phyloP scores from a whole-genome alignment of 2,113 vertebrate genomes.

The Pipa parva region DNA sequence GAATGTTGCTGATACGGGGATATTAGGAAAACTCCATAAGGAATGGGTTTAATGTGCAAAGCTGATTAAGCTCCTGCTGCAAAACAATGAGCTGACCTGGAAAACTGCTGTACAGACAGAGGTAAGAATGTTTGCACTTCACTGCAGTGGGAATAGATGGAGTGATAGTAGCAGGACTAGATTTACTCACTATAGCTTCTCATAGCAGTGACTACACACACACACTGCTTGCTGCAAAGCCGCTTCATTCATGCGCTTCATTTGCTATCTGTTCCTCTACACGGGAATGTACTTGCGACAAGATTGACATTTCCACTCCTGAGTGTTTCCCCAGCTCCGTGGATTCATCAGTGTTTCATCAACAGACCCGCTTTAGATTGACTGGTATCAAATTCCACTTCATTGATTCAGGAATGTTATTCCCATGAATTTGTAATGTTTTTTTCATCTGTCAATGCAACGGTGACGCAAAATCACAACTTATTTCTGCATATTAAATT shows the following conservation, averaged over 20 bases:
- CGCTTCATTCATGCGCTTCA: too few relatives aligned
- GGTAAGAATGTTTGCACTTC: neutral
- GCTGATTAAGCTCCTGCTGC: neutral
- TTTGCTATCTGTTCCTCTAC: too few relatives aligned
- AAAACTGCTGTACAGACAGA: neutral
- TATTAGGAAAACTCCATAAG: neutral
- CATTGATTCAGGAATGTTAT: neutral
- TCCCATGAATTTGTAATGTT: too few relatives aligned
- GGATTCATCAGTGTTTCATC: too few relatives aligned
- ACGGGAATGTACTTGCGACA: too few relatives aligned
- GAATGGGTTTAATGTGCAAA: neutral
- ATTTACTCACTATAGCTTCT: neutral
- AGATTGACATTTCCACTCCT: too few relatives aligned
- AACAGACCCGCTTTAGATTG: neutral
- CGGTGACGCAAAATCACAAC: too few relatives aligned
- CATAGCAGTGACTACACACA: neutral
- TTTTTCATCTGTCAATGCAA: neutral
- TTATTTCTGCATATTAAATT: too few relatives aligned
- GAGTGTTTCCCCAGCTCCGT: too few relatives aligned
- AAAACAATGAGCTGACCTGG: slow-evolving; percentile 3
- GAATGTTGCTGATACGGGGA: slow-evolving; percentile 15
- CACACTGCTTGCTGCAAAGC: neutral
- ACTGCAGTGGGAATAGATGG: too few relatives aligned
- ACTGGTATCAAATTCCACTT: neutral
- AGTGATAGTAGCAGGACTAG: too few relatives aligned